Conservation (phyloP, 2,888 invertebrate genomes). For the Xanthorhoe spadicearia region DNA sequence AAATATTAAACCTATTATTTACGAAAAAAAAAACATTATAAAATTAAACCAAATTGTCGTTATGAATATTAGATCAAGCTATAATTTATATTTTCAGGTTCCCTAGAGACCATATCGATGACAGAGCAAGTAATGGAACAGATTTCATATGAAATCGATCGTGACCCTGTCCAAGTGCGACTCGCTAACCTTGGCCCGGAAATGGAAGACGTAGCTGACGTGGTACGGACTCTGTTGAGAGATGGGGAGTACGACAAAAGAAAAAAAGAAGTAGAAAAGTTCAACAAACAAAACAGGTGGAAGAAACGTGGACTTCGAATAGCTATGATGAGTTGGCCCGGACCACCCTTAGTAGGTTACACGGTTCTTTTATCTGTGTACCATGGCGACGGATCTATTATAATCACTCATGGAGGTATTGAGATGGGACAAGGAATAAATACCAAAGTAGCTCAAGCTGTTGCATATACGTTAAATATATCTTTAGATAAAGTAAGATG, state of each 20-base stretch:
- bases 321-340: conserved; percentile 88
- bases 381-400: conserved; percentile 89
- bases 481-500: conserved; percentile 87
- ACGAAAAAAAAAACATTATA: too few relatives aligned
- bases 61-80: not conserved
- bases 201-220: conserved; percentile 72
- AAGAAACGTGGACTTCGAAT: conserved; percentile 90
- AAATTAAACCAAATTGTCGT: not conserved
- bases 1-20: not conserved
- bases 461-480: conserved; percentile 87
- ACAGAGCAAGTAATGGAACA: conserved; percentile 87
- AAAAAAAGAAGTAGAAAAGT: conserved; percentile 80
- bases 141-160: conserved; percentile 81
- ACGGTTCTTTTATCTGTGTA: conserved; percentile 87
- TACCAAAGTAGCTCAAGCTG: conserved; percentile 88
- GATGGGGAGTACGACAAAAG: conserved; percentile 83
- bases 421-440: conserved; percentile 93
- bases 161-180: conserved; percentile 84
- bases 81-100: conserved; percentile 65
- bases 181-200: conserved; percentile 61
- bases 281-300: conserved; percentile 90
- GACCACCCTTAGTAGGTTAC: conserved; percentile 79
- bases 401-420: conserved; percentile 88
- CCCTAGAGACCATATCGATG: conserved; percentile 87
- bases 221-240: conserved; percentile 53